Evolutionary conservation across 2,797 vertebrate species (phyloP), one percentile per base, ranked within the genome.

Genomic region (Scarus forsteni): DNA sequence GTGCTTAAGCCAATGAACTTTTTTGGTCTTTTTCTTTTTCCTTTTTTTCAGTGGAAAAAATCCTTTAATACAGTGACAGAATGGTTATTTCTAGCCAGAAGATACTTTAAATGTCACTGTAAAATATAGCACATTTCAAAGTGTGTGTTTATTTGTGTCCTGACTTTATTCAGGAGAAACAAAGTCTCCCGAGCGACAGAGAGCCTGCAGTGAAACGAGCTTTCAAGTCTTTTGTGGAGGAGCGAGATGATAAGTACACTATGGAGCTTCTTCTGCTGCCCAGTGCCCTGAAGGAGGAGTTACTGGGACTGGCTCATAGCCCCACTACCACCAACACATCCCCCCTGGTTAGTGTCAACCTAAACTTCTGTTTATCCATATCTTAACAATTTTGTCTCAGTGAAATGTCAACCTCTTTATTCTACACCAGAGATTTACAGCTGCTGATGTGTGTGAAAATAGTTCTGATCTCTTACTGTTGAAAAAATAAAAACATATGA

Each of bases 231-330:
- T 97, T 99, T 6, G 97, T 99, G 45, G 98, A 99, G 89, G 94
- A 96, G n/a, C 92, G 91, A n/a, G 96, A 96, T 6, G 98, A 99
- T 85, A 98, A 96, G 66, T 99, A 97, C 60, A 96, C 96, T 4
- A 97, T 99, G 97, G 98, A 99, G 87, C 94, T 99, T 59, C 86
- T 98, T 60, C 94, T 99, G 85, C 93, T 99, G 68, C 98, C 98
- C 70, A 98, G 97, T 58, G 95, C 96, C 0, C 90, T 99, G 71
- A 99, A 99, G 86, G 96, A 96, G 77, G 98, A 98, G 75, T 92
- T 99, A 43, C 71, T 99, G 68, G 92, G 92, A 34, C 92, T 99
- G 57, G 95, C 93, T 1, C 93, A 94, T n/a, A 92, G 92, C 72
- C 93, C 92, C 60, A 83, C 88, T 7, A 71, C 81, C 64, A 62